A percentile compares a stretch with the other conserved stretches of the same genome.
Evolutionary conservation across 1,140 invertebrate genomes (phyloP).

Genomic region (Heliconius hewitsoni): DNA sequence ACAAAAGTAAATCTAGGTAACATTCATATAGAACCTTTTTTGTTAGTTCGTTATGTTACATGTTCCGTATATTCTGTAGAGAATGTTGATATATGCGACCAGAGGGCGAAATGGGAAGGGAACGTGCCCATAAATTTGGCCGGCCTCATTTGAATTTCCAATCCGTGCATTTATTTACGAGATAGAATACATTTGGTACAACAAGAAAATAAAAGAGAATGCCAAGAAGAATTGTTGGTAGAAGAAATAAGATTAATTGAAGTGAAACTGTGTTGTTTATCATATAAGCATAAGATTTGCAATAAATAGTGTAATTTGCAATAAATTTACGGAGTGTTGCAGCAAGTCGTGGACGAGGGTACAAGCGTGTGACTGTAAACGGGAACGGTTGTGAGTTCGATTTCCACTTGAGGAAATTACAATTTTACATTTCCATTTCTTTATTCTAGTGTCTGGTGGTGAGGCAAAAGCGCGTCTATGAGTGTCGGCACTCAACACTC

Average conservation of each 20-base stretch:
- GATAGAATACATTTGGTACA: conserved; percentile 26
- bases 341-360: too few relatives aligned
- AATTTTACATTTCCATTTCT: too few relatives aligned
- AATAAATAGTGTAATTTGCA: not conserved
- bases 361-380: too few relatives aligned
- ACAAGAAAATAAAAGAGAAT: conserved; percentile 21
- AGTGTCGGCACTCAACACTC: too few relatives aligned
- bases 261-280: not conserved
- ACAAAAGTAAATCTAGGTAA: too few relatives aligned
- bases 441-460: too few relatives aligned
- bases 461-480: too few relatives aligned
- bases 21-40: not conserved
- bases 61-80: not conserved
- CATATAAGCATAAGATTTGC: not conserved
- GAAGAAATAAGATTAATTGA: conserved; percentile 13
- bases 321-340: too few relatives aligned
- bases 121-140: conserved; percentile 65
- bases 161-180: conserved; percentile 55
- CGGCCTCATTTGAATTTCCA: conserved; percentile 74
- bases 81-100: conserved; percentile 43
- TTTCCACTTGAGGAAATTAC: too few relatives aligned
- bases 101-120: conserved; percentile 55
- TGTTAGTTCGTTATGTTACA: not conserved
- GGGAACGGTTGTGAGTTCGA: too few relatives aligned
- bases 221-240: not conserved